Percentiles rank a stretch among this genome's conserved stretches.
Evolutionary conservation across 1,140 invertebrate genomes (phyloP).

Genomic region (Drosophila pectinifera): DNA sequence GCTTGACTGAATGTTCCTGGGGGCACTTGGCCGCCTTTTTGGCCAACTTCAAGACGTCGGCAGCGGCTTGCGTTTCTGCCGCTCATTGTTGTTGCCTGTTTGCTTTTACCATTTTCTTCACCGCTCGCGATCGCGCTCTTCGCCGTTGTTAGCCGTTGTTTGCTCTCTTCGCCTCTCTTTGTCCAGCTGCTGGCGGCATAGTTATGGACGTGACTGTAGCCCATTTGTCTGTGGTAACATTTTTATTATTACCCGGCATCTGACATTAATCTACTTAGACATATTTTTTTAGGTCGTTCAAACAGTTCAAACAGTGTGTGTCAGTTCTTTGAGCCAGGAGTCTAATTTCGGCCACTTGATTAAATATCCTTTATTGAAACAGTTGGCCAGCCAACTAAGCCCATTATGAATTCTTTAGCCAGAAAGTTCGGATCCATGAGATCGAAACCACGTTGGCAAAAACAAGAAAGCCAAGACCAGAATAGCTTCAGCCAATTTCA

Average conservation of each 20-base stretch:
- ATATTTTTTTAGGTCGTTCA: slow-evolving; percentile 68
- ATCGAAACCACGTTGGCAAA: slow-evolving; percentile 33
- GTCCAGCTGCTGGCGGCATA: slow-evolving; percentile 6
- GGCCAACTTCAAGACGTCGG: slow-evolving; percentile 66
- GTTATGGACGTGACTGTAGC: slow-evolving; percentile 55
- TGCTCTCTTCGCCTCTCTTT: slow-evolving; percentile 36
- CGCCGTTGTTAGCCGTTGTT: slow-evolving; percentile 6
- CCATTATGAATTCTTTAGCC: background rate
- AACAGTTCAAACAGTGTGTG: slow-evolving; percentile 53
- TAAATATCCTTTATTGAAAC: slow-evolving; percentile 55
- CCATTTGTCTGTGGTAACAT: slow-evolving; percentile 66
- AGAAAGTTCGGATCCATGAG: background rate
- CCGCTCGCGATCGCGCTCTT: slow-evolving; percentile 60
- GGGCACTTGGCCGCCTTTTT: slow-evolving; percentile 76
- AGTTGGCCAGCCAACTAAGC: slow-evolving; percentile 31
- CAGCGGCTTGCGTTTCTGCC: slow-evolving; percentile 60
- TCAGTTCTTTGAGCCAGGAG: slow-evolving; percentile 16
- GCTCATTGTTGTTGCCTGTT: slow-evolving; percentile 65
- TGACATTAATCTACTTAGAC: slow-evolving; percentile 71
- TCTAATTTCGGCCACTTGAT: slow-evolving; percentile 44
- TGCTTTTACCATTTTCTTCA: slow-evolving; percentile 81
- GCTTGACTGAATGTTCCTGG: slow-evolving; percentile 79
- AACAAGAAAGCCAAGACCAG: slow-evolving; percentile 7
- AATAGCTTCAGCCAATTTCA: slow-evolving; percentile 15
- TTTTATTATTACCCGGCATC: slow-evolving; percentile 49